These are phyloP conservation scores for Sciurus niger DNA, from an alignment of 2,113 vertebrate genomes.

Conservation along the genomic window DNA sequence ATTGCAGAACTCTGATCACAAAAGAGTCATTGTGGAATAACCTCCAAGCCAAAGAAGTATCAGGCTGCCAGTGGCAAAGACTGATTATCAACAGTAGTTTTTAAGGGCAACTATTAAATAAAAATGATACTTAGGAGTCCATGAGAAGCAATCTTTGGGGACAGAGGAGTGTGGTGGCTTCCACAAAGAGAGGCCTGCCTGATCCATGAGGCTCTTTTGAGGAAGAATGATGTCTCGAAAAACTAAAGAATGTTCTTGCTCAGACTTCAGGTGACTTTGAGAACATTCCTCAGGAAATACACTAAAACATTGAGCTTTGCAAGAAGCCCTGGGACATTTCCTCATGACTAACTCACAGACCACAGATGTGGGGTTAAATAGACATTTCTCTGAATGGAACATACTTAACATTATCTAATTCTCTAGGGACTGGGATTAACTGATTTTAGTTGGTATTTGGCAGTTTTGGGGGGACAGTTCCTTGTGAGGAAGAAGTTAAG, in stretches of 20 bases:
- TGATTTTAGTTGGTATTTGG: slow-evolving; percentile 52
- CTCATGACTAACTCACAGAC: not conserved
- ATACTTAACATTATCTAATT: not conserved
- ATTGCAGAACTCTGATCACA: not conserved
- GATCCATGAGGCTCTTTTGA: not conserved
- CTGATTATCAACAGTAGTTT: not conserved
- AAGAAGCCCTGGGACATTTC: not conserved
- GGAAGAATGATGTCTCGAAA: slow-evolving; percentile 13
- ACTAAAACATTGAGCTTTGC: not conserved
- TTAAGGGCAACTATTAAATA: not conserved
- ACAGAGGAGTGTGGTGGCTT: not conserved
- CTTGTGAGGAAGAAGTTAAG: slow-evolving; percentile 43
- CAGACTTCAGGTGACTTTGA: not conserved
- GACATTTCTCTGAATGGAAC: slow-evolving; percentile 11
- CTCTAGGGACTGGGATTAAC: not conserved
- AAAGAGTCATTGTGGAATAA: not conserved
- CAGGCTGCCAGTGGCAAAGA: not conserved
- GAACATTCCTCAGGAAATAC: not conserved
- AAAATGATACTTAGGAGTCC: not conserved
- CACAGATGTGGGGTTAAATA: not conserved
- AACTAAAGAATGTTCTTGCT: slow-evolving; percentile 1
- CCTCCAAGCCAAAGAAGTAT: not conserved
- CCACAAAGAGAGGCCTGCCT: slow-evolving; percentile 20
- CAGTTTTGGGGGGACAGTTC: not conserved
- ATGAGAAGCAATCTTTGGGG: not conserved